Conservation (phyloP, 2,888 invertebrate species). For the Drosophila atroscutellata region DNA sequence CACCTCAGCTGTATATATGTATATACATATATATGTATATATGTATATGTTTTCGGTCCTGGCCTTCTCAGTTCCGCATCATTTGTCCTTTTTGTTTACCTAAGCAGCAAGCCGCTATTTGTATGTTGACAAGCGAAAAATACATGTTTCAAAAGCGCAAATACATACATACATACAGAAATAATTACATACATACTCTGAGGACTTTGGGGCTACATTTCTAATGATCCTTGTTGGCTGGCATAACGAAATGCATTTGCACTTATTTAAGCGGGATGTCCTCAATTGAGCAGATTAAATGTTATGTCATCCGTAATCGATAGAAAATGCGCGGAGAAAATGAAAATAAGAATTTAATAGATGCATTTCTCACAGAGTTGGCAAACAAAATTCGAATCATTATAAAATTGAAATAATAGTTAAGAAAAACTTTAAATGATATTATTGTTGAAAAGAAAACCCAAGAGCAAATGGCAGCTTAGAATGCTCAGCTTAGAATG, state of each 20-base stretch:
- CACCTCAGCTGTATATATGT: not conserved
- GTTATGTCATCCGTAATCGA: not conserved
- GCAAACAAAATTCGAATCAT: not conserved
- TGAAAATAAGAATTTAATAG: not conserved
- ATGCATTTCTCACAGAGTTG: not conserved
- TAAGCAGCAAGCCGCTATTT: slow-evolving; percentile 22
- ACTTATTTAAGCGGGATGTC: not conserved
- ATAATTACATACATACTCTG: not conserved
- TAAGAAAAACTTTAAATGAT: not conserved
- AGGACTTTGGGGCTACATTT: slow-evolving; percentile 15
- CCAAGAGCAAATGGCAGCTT: not conserved
- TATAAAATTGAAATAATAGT: not conserved
- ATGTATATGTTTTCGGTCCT: slow-evolving; percentile 1
- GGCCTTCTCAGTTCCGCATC: slow-evolving; percentile 37
- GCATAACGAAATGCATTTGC: not conserved
- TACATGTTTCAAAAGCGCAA: slow-evolving; percentile 13
- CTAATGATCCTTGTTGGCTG: slow-evolving; percentile 32
- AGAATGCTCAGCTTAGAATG: not conserved
- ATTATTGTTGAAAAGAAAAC: not conserved
- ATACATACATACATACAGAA: not conserved
- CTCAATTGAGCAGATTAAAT: not conserved
- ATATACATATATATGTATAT: not conserved
- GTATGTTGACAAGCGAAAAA: slow-evolving; percentile 22
- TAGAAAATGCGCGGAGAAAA: not conserved
- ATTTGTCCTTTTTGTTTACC: slow-evolving; percentile 53